Evolutionary conservation across 2,113 vertebrate genomes (phyloP).

Genomic region (Phylloscopus trochilus): DNA sequence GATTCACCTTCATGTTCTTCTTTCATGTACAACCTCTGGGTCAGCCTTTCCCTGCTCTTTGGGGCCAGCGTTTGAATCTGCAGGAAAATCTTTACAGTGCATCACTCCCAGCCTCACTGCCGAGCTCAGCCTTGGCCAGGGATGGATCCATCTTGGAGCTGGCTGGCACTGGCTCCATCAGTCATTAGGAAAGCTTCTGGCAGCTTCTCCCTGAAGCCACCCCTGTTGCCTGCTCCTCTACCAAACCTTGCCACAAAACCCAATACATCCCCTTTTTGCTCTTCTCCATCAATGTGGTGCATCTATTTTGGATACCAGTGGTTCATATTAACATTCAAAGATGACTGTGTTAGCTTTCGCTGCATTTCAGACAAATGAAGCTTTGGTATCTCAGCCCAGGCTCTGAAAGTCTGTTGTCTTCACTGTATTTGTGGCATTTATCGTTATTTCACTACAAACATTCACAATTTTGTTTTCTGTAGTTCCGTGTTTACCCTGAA

Average conservation of each 20-base stretch:
- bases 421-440: not conserved
- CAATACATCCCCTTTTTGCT: not conserved
- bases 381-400: not conserved
- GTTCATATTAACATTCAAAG: not conserved
- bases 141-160: too few relatives aligned
- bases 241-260: not conserved
- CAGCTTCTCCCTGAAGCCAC: not conserved
- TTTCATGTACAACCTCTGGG: not conserved
- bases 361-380: not conserved
- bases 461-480: not conserved
- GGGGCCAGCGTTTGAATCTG: not conserved
- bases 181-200: not conserved
- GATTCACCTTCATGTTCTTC: not conserved
- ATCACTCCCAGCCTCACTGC: rapidly evolving
- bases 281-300: not conserved
- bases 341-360: not conserved
- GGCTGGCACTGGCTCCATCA: not conserved
- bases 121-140: not conserved
- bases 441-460: not conserved
- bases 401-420: not conserved
- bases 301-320: not conserved
- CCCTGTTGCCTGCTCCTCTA: not conserved
- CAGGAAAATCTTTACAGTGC: not conserved
- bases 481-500: not conserved
- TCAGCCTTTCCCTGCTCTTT: not conserved